Base-by-base conservation (phyloP, 2,797 vertebrate genomes). In the Triplophysa yarkandensis region DNA sequence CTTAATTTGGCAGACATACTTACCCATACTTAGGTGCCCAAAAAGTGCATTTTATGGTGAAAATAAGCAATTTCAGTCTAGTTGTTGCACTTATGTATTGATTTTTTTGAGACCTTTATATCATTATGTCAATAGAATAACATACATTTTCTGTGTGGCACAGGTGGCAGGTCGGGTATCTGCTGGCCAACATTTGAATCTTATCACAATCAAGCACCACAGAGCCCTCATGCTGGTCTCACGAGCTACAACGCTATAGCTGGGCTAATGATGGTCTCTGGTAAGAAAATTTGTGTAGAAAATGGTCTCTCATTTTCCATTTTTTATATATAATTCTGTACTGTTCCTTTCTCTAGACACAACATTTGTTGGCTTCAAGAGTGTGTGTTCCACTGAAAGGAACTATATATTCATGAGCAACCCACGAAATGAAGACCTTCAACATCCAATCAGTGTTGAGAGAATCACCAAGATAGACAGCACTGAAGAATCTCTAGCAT, bases 391-490 rank as follows among this genome's bases (percentile, higher is more conserved):
- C 14, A 68, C 79, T 13, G 79, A 95, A 86, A 85, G 54, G 4
- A 91, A 92, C 80, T 79, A 90, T 48, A 90, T 95, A 89, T 95
- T 96, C 82, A 89, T 95, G 57, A 95, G 92, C 66, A 93, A 92
- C 82, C 92, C 93, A 1, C 7, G 34, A 32, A 95, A 92, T 80
- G 94, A 95, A 66, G 95, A 96, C 76, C 84, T 96, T 85, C 94
- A 95, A 80, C 95, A 95, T 76, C 93, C 94, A 0, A 83, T 95
- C 28, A 85, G 90, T 1, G 90, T 94, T 32, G 88, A 90, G 54
- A 80, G 82, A 3, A 72, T 94, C n/a, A 82, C 13, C n/a, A n/a
- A n/a, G n/a, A n/a, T n/a, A n/a, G n/a, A n/a, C n/a, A n/a, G n/a
- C n/a, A n/a, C n/a, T n/a, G n/a, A n/a, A n/a, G n/a, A n/a, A n/a